These are phyloP conservation scores for Synanthedon myopaeformis DNA, from an alignment of 2,888 invertebrate genomes.

Conservation along the genomic window DNA sequence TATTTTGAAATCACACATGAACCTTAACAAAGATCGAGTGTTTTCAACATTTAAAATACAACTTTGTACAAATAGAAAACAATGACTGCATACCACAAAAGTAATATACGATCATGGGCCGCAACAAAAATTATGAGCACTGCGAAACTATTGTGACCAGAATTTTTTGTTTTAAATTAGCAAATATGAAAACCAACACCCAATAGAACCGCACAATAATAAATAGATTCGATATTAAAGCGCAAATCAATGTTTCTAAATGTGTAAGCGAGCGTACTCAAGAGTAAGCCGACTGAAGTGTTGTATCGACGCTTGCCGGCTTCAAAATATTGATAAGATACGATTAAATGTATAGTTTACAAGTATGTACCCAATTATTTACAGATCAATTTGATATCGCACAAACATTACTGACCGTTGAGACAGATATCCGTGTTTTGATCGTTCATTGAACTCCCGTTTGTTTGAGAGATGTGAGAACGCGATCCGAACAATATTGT, in stretches of 20 bases:
- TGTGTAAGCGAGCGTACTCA: slow-evolving; percentile 32
- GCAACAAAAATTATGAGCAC: not conserved
- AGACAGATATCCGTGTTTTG: slow-evolving; percentile 26
- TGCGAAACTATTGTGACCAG: too few species aligned
- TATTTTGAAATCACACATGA: too few species aligned
- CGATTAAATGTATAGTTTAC: slow-evolving; percentile 3
- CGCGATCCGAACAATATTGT: slow-evolving; percentile 12
- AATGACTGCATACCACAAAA: not conserved
- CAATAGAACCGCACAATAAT: too few species aligned
- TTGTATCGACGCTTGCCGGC: slow-evolving; percentile 19
- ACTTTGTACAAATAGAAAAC: not conserved
- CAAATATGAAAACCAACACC: too few species aligned
- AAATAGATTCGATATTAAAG: slow-evolving; percentile 2
- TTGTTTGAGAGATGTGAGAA: slow-evolving; percentile 13
- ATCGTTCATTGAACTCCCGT: slow-evolving; percentile 42
- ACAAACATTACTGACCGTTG: slow-evolving; percentile 28
- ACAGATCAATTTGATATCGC: slow-evolving; percentile 15
- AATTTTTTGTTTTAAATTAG: too few species aligned
- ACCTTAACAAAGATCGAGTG: too few species aligned
- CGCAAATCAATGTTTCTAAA: slow-evolving; percentile 29
- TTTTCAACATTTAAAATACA: too few species aligned
- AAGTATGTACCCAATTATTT: slow-evolving; percentile 15
- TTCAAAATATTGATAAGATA: slow-evolving; percentile 47
- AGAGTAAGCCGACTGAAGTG: slow-evolving; percentile 22
- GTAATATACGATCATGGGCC: not conserved